phyloP scores from a whole-genome alignment of 1,140 invertebrate species.

The Drosophila insularis region DNA sequence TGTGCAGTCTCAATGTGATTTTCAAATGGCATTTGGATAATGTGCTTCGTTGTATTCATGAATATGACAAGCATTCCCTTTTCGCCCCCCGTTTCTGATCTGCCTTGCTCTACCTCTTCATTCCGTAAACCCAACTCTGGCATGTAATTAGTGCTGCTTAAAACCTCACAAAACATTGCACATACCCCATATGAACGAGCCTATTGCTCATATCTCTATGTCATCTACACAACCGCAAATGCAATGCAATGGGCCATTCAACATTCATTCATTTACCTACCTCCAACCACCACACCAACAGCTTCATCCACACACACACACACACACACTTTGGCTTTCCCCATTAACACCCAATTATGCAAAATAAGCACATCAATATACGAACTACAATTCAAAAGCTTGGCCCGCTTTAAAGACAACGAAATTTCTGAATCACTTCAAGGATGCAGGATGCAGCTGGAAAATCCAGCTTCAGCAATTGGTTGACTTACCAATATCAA shows the following conservation, averaged over 20 bases:
- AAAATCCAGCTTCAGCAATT: slow-evolving; percentile 10
- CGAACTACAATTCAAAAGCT: slow-evolving; percentile 24
- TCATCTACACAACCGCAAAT: slow-evolving; percentile 57
- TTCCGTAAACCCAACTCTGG: neutral
- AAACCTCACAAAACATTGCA: slow-evolving; percentile 46
- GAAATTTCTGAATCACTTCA: slow-evolving; percentile 46
- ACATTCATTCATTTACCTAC: neutral
- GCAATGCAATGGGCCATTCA: neutral
- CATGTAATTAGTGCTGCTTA: slow-evolving; percentile 56
- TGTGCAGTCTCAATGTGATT: slow-evolving; percentile 3
- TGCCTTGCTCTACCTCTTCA: slow-evolving; percentile 8
- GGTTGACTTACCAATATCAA: neutral
- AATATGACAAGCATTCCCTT: slow-evolving; percentile 35
- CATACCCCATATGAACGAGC: slow-evolving; percentile 37
- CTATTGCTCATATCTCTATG: slow-evolving; percentile 31
- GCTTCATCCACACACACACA: neutral
- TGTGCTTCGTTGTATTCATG: slow-evolving; percentile 37
- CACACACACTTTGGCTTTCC: slow-evolving; percentile 5
- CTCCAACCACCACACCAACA: neutral
- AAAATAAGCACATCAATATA: slow-evolving; percentile 65
- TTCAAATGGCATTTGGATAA: slow-evolving; percentile 19
- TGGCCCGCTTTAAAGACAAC: slow-evolving; percentile 1
- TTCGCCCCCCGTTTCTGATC: neutral
- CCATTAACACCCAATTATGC: slow-evolving; percentile 73
- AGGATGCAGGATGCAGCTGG: slow-evolving; percentile 66